Evolutionary conservation across 2,797 vertebrate genomes (phyloP), one percentile per base, ranked within the genome.

Genomic region (Gymnopithys bicolor): DNA sequence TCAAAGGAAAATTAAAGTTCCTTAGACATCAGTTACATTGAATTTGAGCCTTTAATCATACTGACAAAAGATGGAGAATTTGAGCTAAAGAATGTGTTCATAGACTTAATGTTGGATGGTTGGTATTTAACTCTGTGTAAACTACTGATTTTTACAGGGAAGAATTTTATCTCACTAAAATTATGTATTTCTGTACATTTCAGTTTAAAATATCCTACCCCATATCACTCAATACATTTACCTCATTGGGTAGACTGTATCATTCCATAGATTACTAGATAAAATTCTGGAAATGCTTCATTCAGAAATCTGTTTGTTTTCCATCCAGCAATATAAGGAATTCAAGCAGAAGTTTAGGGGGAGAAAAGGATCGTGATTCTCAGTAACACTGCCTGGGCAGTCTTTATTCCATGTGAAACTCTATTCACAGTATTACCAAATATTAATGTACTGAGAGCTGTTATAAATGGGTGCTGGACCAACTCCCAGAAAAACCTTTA

Each of bases 21-120:
- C 78, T 96, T 96, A 94, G 92, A 96, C 78, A 81, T 37, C 32
- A 94, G 86, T 94, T 96, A 94, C 89, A 94, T 87, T 96, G 94
- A 95, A 96, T 94, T 84, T 92, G 94, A 97, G 92, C 91, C 94
- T 97, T 97, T 98, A 96, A 98, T 97, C 96, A 93, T 84, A 76
- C 94, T 96, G 96, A 98, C 95, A 97, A 95, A 96, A 97, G 96
- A 97, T 76, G 91, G 21, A 91, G 75, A 91, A 87, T 84, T 75
- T 68, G 84, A 95, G 48, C 66, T 51, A 13, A 94, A 90, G 80
- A 92, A 86, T 83, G 78, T 82, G 74, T 87, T 96, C 89, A 64
- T 49, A 80, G 43, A 59, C 85, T 95, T 92, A 83, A 3, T 46
- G 22, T 28, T 32, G 60, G 75, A 24, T 75, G 30, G 16, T 43